A percentile compares a stretch with the other conserved stretches of the same genome.
Evolutionary conservation across 35 echinoderm and acorn worm genomes (phyloP).

Genomic region (Lytechinus variegatus): DNA sequence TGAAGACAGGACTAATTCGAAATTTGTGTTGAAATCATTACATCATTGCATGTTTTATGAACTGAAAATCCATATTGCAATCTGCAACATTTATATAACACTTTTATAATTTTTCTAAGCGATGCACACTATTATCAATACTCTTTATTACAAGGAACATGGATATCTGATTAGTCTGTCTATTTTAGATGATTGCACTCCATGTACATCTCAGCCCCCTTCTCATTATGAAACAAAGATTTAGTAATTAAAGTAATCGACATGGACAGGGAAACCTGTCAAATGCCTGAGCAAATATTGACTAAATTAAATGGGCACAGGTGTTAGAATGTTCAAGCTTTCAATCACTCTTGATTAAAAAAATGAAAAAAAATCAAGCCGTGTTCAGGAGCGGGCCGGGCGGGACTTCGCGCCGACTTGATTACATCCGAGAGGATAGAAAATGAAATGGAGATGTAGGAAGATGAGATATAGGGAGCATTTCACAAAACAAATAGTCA

Average conservation of each 20-base stretch:
- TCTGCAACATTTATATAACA: no score
- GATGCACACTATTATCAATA: no score
- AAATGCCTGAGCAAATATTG: conserved; percentile 18
- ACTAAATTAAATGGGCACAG: background rate
- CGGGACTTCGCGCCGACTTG: background rate
- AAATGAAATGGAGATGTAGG: background rate
- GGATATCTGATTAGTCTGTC: background rate
- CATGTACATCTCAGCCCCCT: background rate
- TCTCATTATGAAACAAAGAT: background rate
- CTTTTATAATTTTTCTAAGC: no score
- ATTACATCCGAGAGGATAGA: background rate
- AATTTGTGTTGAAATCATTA: no score
- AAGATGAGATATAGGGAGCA: background rate
- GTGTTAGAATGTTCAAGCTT: background rate
- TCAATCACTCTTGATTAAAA: background rate
- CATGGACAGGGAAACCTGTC: background rate
- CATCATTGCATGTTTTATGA: no score
- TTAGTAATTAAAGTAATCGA: background rate
- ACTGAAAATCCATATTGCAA: no score
- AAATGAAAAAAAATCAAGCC: background rate
- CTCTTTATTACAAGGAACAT: background rate
- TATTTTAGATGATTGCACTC: background rate
- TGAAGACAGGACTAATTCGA: no score
- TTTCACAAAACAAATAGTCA: no score
- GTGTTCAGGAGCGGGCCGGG: background rate